Conservation (phyloP, 2,888 invertebrate genomes). For the Cancer borealis region DNA sequence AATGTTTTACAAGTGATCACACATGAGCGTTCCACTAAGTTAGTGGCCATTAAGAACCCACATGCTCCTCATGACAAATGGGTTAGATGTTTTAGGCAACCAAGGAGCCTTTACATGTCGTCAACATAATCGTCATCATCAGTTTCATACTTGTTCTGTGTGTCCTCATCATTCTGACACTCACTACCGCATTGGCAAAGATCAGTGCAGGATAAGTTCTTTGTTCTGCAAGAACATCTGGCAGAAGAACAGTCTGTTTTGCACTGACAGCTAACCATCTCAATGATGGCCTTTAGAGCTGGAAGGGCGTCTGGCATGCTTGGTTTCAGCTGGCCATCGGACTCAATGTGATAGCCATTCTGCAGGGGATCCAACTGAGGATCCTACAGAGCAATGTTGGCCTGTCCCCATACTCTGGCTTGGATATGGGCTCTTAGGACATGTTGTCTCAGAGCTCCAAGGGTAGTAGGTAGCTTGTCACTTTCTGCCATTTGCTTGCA, state of each 20-base stretch:
- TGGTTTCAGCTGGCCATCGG: conserved; percentile 56
- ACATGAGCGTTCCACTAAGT: no score
- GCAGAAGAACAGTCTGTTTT: conserved; percentile 67
- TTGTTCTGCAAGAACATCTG: conserved; percentile 50
- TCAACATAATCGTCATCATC: conserved; percentile 48
- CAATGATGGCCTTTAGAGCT: conserved; percentile 36
- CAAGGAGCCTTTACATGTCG: conserved; percentile 63
- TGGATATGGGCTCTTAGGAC: no score
- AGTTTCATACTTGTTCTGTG: no score
- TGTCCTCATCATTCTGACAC: conserved; percentile 67
- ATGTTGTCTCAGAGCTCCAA: no score
- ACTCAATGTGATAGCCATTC: conserved; percentile 57
- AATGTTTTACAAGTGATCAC: no score
- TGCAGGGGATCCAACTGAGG: conserved; percentile 43
- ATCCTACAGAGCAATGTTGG: no score
- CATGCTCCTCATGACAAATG: conserved; percentile 58
- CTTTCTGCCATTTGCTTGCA: conserved; percentile 61
- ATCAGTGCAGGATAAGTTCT: conserved; percentile 48
- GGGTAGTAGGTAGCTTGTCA: conserved; percentile 46
- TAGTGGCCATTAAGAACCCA: conserved; percentile 45
- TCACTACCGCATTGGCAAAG: conserved; percentile 64
- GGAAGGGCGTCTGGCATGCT: conserved; percentile 47
- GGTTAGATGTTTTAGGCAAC: conserved; percentile 57
- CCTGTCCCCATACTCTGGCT: no score
- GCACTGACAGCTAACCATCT: no score